phyloP scores from a whole-genome alignment of 2,888 invertebrate genomes.

The Pyrochroa serraticornis region DNA sequence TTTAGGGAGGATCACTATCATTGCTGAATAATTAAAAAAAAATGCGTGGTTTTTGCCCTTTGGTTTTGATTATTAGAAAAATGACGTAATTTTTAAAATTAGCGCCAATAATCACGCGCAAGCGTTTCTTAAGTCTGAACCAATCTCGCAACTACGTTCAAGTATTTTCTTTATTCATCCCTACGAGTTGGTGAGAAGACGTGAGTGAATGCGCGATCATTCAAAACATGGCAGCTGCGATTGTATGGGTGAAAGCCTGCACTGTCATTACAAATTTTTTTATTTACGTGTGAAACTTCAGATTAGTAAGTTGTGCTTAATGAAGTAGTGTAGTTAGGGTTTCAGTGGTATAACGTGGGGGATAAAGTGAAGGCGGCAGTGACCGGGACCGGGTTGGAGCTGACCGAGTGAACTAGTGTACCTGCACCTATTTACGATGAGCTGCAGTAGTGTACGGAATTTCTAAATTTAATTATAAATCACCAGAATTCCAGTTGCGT shows the following conservation, averaged over 20 bases:
- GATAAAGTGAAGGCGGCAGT: not conserved
- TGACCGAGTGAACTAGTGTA: conserved; percentile 19
- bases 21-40: conserved; percentile 9
- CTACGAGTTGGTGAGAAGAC: conserved; percentile 10
- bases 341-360: conserved; percentile 4
- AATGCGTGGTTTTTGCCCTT: conserved; percentile 1
- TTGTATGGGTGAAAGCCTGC: conserved; percentile 49
- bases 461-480: conserved; percentile 40
- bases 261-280: conserved; percentile 46
- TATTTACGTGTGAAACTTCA: conserved; percentile 49
- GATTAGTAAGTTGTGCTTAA: conserved; percentile 12
- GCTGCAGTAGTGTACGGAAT: conserved; percentile 33
- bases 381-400: not conserved
- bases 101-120: no score
- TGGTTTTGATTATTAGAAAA: not conserved
- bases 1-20: not conserved
- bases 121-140: no score
- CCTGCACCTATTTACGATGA: conserved; percentile 29
- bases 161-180: not conserved
- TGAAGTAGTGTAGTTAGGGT: conserved; percentile 26
- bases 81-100: no score
- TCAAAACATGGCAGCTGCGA: conserved; percentile 44
- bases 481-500: conserved; percentile 22
- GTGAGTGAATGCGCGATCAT: conserved; percentile 2
- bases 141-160: no score